phyloP scores from a whole-genome alignment of 2,888 invertebrate species.

The Oscheius sp. region DNA sequence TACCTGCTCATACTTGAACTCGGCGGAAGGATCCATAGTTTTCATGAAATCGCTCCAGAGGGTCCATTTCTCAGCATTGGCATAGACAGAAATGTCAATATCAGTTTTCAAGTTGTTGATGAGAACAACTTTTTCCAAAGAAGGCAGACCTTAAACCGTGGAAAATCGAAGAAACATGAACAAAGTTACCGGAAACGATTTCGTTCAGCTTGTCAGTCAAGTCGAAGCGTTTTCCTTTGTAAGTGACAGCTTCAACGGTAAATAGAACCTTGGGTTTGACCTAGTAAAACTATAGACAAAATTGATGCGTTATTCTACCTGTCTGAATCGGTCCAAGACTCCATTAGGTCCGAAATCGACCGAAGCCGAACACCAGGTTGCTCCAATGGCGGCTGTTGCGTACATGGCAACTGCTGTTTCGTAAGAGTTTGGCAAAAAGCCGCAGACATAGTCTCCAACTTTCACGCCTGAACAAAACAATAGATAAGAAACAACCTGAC shows the following conservation, averaged over 20 bases:
- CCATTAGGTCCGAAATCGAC: constrained; percentile 78
- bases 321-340: constrained; percentile 65
- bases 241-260: constrained; percentile 77
- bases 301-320: constrained; percentile 41
- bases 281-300: constrained; percentile 66
- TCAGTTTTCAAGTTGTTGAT: constrained; percentile 50
- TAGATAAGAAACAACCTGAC: neutral
- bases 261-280: constrained; percentile 78
- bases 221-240: constrained; percentile 77
- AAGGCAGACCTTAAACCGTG: constrained; percentile 52
- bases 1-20: constrained; percentile 45
- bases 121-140: constrained; percentile 61
- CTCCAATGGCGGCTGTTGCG: constrained; percentile 77
- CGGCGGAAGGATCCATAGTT: neutral
- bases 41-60: constrained; percentile 47
- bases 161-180: neutral
- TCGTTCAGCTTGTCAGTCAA: constrained; percentile 76
- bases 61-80: constrained; percentile 43
- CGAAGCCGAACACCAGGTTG: constrained; percentile 78
- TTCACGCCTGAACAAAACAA: constrained; percentile 41
- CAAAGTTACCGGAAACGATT: constrained; percentile 73
- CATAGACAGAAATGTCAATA: constrained; percentile 44
- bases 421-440: constrained; percentile 77
- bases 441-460: constrained; percentile 76
- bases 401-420: constrained; percentile 77